Base-by-base conservation (phyloP, 2,888 invertebrate species). In the Chymomyza fuscimana region DNA sequence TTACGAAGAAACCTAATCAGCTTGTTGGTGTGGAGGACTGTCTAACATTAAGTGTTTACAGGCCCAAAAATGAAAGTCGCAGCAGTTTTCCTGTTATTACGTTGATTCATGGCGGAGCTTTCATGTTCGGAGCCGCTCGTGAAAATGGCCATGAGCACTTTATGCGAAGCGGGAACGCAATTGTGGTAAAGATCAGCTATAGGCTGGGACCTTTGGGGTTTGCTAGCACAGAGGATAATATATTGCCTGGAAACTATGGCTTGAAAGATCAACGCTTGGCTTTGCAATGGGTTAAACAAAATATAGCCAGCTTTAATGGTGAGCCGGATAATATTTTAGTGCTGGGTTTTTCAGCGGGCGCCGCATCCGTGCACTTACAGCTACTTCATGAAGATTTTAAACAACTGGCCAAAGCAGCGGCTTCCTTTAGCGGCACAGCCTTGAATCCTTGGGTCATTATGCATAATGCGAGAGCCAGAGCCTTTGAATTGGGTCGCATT, bases 201-300 rank as follows among this genome's bases (percentile, higher is more conserved):
- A 92, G 96, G 60, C 82, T 96, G n/a, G 96, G 96, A 58, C 94
- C 95, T 0, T 86, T 96, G 69, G 96, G 96, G 61, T 96, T 96
- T 89, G 91, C 96, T 0, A 95, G 95, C 86, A 95, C 96, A 0
- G 95, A 94, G 50, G 95, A 96, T 78, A 93, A 93, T 0, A 87
- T 93, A 0, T 92, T 95, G 0, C 94, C 96, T 0, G 82, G 82
- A 0, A 82, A 82, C 61, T 76, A 64, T 25, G 82, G 76, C 1
- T 29, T 82, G 0, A 82, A 82, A 9, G 82, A 82, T 71, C 87
- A 82, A 19, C 78, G 87, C 0, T 50, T 82, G 22, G 82, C 74
- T 0, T 29, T 82, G 16, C 66, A 69, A 2, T 82, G 82, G 82
- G 75, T 87, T 1, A 82, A 67, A 50, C 9, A 62, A 5, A 75